These are phyloP conservation scores for Hypena proboscidalis DNA, from an alignment of 2,888 invertebrate genomes.

Conservation along the genomic window DNA sequence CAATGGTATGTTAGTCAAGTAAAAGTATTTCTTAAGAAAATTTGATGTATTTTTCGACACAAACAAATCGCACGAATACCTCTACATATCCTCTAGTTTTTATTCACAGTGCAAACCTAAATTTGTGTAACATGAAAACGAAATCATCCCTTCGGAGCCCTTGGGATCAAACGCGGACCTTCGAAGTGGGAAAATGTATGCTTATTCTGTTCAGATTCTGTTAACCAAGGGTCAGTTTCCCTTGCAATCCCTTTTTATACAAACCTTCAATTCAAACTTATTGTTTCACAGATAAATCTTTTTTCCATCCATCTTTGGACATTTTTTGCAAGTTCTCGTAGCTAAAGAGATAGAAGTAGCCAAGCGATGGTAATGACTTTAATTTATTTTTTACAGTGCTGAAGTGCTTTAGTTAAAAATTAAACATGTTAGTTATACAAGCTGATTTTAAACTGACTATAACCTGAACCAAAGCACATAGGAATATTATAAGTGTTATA, in stretches of 20 bases:
- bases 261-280: slow-evolving; percentile 21
- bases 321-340: not conserved
- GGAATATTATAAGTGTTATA: no score
- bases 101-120: slow-evolving; percentile 1
- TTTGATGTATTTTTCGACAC: not conserved
- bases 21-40: no score
- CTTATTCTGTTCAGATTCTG: slow-evolving; percentile 12
- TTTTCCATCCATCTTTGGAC: slow-evolving; percentile 10
- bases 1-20: no score
- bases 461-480: no score
- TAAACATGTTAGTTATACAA: no score
- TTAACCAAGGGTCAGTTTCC: slow-evolving; percentile 22
- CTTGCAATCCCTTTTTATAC: slow-evolving; percentile 19
- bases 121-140: slow-evolving; percentile 1
- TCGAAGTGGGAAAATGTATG: slow-evolving; percentile 9
- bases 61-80: not conserved
- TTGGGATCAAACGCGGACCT: not conserved
- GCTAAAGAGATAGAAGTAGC: no score
- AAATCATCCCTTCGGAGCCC: slow-evolving; percentile 2
- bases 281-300: slow-evolving; percentile 12
- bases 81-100: not conserved
- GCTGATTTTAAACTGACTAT: no score
- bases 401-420: no score
- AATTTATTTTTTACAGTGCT: no score
- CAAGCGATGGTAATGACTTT: no score